These are phyloP conservation scores for Noctua janthina DNA, from an alignment of 2,888 invertebrate species.

Conservation along the genomic window DNA sequence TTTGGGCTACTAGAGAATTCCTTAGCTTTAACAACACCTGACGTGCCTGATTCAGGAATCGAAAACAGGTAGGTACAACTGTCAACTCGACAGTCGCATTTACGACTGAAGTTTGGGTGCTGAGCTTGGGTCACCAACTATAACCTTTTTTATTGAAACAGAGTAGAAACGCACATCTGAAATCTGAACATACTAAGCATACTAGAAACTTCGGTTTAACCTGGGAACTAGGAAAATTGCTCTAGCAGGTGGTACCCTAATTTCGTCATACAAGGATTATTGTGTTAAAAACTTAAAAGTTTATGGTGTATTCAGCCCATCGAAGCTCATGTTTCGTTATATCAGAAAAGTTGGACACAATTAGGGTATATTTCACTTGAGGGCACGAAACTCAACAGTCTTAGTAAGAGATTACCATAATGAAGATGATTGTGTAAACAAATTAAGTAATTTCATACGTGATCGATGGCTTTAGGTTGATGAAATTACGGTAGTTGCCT, in stretches of 20 bases:
- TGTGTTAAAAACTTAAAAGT: not conserved
- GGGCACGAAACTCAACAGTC: not conserved
- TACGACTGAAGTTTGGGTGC: not conserved
- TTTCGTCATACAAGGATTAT: not conserved
- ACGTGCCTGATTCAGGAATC: not conserved
- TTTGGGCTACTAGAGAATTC: not conserved
- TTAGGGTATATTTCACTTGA: no score
- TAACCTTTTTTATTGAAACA: not conserved
- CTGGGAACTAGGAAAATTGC: no score
- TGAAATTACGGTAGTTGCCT: not conserved
- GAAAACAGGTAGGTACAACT: not conserved
- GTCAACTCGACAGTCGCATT: not conserved
- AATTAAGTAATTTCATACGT: conserved; percentile 23
- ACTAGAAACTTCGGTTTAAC: not conserved
- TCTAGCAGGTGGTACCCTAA: not conserved
- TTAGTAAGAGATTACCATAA: not conserved
- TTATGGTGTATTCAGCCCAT: not conserved
- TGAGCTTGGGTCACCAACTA: no score
- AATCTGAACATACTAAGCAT: not conserved
- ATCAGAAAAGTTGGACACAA: not conserved
- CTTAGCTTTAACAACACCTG: not conserved
- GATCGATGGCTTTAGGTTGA: conserved; percentile 2
- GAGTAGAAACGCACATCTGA: not conserved
- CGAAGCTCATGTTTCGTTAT: not conserved
- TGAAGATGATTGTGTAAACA: conserved; percentile 11